These are phyloP conservation scores for Onthophagus taurus DNA, from an alignment of 1,140 invertebrate genomes.

Conservation along the genomic window DNA sequence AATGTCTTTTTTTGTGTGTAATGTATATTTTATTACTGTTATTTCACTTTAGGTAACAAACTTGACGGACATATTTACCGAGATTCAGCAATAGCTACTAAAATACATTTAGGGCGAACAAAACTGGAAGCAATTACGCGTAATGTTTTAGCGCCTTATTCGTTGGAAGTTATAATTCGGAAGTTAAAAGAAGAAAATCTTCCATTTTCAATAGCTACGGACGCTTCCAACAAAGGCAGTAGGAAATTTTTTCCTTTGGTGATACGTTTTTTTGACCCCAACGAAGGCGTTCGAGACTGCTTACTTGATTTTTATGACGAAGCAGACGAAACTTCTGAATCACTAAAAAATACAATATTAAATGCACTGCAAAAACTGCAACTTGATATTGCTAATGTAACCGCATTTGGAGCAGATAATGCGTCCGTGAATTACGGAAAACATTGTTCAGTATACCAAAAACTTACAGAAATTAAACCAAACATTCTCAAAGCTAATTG, in stretches of 20 bases:
- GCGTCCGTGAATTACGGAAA: constrained; percentile 4
- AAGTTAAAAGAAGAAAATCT: constrained; percentile 7
- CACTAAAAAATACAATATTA: constrained; percentile 7
- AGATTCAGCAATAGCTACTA: constrained; percentile 8
- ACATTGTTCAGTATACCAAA: constrained; percentile 4
- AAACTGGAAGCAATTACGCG: constrained; percentile 7
- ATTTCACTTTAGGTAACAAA: constrained; percentile 5
- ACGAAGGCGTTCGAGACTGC: constrained; percentile 2
- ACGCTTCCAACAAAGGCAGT: constrained; percentile 5
- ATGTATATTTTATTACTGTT: constrained; percentile 2
- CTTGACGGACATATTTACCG: constrained; percentile 7
- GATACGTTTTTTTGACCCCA: constrained; percentile 8
- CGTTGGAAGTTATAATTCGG: constrained; percentile 1
- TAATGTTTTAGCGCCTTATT: constrained; percentile 3
- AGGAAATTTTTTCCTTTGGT: constrained; percentile 7
- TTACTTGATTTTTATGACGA: constrained; percentile 8
- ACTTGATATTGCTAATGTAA: constrained; percentile 6
- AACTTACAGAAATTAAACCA: constrained; percentile 8
- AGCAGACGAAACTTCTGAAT: constrained; percentile 4
- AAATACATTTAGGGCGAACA: constrained; percentile 5
- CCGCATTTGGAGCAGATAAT: constrained; percentile 6
- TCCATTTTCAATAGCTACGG: constrained; percentile 1
- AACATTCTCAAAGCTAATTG: constrained; percentile 8
- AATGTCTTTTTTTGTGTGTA: neutral
- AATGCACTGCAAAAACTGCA: constrained; percentile 5